Evolutionary conservation across 2,888 invertebrate genomes (phyloP).

Genomic region (Tipula confusa): DNA sequence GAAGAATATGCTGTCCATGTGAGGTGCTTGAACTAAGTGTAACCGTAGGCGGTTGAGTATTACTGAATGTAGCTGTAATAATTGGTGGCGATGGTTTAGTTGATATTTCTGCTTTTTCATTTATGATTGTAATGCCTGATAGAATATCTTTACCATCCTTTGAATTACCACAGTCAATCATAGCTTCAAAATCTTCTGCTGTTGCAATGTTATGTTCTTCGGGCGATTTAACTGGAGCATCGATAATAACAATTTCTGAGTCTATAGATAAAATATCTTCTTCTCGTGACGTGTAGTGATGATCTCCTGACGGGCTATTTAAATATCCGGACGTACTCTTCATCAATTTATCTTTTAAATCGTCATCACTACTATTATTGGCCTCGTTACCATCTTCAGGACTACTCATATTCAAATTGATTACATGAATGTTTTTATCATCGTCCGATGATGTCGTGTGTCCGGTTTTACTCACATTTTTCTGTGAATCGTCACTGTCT

Average conservation of each 20-base stretch:
- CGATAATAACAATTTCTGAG: constrained; percentile 61
- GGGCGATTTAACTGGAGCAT: constrained; percentile 57
- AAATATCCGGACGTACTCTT: constrained; percentile 34
- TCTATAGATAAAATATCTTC: constrained; percentile 51
- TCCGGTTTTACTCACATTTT: constrained; percentile 31
- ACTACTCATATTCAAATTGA: constrained; percentile 34
- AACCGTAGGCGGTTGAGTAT: background rate
- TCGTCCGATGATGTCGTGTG: constrained; percentile 33
- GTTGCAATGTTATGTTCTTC: constrained; percentile 59
- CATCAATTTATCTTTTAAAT: constrained; percentile 40
- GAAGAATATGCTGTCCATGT: background rate
- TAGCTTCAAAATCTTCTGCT: constrained; percentile 62
- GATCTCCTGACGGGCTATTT: constrained; percentile 45
- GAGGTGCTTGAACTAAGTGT: background rate
- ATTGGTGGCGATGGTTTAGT: constrained; percentile 36
- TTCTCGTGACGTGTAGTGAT: constrained; percentile 45
- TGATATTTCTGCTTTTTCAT: constrained; percentile 40
- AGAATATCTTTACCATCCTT: constrained; percentile 50
- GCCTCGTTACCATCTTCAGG: constrained; percentile 34
- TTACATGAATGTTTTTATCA: constrained; percentile 35
- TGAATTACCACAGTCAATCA: constrained; percentile 60
- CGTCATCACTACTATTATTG: constrained; percentile 45
- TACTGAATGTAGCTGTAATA: background rate
- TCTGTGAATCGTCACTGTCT: constrained; percentile 54
- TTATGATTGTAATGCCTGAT: constrained; percentile 37